Conservation (phyloP, 2,113 vertebrate genomes). For the Indicator indicator region DNA sequence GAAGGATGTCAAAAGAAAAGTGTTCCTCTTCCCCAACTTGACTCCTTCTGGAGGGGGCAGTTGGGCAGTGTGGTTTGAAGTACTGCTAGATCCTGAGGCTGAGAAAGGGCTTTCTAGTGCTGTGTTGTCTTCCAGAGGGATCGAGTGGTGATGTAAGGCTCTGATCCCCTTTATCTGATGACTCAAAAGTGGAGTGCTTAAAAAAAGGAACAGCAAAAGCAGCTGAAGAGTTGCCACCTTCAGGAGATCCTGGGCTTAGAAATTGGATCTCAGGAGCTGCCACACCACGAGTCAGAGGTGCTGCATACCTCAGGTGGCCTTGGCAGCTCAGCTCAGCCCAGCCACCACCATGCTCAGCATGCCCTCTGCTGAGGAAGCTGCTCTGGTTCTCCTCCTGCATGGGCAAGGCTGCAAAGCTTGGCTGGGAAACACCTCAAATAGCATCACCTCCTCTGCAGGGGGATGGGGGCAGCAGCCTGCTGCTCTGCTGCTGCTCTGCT, state of each 20-base stretch:
- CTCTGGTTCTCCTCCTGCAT: background rate
- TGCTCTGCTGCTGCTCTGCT: background rate
- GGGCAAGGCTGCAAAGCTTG: background rate
- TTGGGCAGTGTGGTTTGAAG: background rate
- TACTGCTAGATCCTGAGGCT: background rate
- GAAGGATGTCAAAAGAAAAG: background rate
- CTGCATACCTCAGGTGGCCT: background rate
- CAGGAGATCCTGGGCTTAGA: background rate
- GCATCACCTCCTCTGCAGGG: background rate
- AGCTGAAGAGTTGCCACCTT: background rate
- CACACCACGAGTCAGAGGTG: background rate
- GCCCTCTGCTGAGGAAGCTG: background rate
- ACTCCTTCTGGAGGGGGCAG: background rate
- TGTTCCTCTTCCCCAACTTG: background rate
- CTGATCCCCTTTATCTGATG: constrained; percentile 13
- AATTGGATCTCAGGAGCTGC: background rate
- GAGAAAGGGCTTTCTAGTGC: background rate
- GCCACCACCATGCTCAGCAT: background rate
- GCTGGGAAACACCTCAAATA: background rate
- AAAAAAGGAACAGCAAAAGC: background rate
- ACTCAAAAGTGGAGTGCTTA: background rate
- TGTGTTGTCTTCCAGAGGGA: background rate
- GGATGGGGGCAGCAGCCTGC: background rate
- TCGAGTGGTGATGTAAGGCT: background rate
- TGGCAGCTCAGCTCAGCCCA: too few species aligned